These are phyloP conservation scores for Drosophila nasuta DNA, from an alignment of 1,140 invertebrate genomes.

Conservation along the genomic window DNA sequence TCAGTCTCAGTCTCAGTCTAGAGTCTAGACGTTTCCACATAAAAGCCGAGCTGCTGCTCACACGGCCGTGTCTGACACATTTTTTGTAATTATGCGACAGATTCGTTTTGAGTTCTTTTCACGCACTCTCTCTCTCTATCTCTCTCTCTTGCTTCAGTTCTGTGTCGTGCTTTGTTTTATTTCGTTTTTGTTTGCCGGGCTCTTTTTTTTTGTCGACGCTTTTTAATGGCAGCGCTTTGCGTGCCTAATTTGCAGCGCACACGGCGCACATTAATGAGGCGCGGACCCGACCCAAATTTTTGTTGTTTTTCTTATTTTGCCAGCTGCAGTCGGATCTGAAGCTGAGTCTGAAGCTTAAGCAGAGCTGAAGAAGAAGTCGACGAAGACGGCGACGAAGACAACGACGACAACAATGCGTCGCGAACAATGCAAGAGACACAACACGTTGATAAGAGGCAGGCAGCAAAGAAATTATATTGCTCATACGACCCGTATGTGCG, in stretches of 20 bases:
- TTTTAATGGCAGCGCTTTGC: slow-evolving; percentile 76
- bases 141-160: neutral
- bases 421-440: slow-evolving; percentile 10
- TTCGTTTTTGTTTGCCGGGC: slow-evolving; percentile 37
- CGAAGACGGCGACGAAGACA: too few relatives aligned
- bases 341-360: neutral
- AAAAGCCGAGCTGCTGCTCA: slow-evolving; percentile 65
- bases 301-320: neutral
- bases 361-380: neutral
- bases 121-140: neutral
- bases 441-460: slow-evolving; percentile 11
- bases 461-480: slow-evolving; percentile 36
- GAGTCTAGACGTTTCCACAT: slow-evolving; percentile 71
- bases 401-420: neutral
- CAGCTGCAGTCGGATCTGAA: slow-evolving; percentile 1
- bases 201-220: slow-evolving; percentile 38
- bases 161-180: slow-evolving; percentile 14
- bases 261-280: slow-evolving; percentile 73
- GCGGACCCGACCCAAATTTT: slow-evolving; percentile 24
- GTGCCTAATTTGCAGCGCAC: slow-evolving; percentile 76
- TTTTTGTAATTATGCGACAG: slow-evolving; percentile 78
- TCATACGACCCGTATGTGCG: slow-evolving; percentile 51
- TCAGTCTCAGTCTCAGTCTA: slow-evolving; percentile 1
- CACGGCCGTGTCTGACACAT: slow-evolving; percentile 64
- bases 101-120: slow-evolving; percentile 51